These are phyloP conservation scores for Callyntrura guangdongensis DNA, from an alignment of 2,888 invertebrate species.

Conservation along the genomic window DNA sequence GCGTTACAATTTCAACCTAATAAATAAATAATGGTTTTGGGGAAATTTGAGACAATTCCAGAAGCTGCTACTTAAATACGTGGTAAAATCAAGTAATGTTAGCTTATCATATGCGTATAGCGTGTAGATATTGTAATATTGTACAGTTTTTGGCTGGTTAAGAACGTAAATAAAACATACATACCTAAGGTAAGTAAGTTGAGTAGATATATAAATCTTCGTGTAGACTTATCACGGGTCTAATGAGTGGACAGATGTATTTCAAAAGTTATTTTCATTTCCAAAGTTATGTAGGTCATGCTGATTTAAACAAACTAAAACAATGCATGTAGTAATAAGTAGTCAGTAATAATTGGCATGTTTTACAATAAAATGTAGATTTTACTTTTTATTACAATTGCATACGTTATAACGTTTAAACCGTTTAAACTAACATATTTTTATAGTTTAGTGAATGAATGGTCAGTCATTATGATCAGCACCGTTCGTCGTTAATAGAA, in stretches of 20 bases:
- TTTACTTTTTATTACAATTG: slow-evolving; percentile 36
- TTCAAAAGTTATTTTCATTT: neutral
- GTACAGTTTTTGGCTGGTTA: neutral
- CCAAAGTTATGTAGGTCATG: neutral
- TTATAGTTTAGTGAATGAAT: slow-evolving; percentile 46
- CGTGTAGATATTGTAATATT: neutral
- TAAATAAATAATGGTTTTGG: too few species aligned
- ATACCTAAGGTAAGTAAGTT: neutral
- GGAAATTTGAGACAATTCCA: too few species aligned
- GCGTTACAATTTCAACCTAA: too few species aligned
- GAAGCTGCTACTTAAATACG: too few species aligned
- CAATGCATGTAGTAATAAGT: neutral
- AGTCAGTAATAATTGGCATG: neutral
- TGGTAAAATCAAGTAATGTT: too few species aligned
- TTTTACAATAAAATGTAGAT: slow-evolving; percentile 55
- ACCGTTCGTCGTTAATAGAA: slow-evolving; percentile 71
- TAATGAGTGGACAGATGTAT: neutral
- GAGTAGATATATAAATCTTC: neutral
- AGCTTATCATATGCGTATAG: neutral
- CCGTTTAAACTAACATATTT: neutral
- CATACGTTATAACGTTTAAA: too few species aligned
- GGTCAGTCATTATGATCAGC: slow-evolving; percentile 77
- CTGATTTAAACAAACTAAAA: neutral
- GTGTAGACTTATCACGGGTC: neutral
- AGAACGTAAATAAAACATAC: neutral